A percentile compares a stretch with the other conserved stretches of the same genome.
Evolutionary conservation across 2,888 invertebrate species (phyloP).

Genomic region (Euplagia quadripunctaria): DNA sequence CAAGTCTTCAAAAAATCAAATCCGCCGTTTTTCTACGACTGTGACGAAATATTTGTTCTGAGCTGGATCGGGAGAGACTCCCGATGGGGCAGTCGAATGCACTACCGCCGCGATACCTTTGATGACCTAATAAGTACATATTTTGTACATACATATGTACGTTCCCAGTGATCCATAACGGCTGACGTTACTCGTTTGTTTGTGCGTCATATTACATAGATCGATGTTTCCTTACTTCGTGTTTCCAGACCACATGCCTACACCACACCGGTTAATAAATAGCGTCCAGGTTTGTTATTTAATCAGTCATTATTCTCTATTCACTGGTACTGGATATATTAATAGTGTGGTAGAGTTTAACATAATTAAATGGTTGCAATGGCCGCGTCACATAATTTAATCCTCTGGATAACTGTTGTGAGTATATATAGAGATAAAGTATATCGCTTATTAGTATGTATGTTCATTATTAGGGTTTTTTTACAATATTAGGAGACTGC

Average conservation of each 20-base stretch:
- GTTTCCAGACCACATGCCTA: constrained; percentile 1
- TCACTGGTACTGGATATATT: not conserved
- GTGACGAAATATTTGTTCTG: too few relatives aligned
- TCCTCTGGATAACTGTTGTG: constrained; percentile 1
- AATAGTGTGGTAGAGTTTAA: not conserved
- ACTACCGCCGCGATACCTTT: too few relatives aligned
- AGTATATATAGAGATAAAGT: not conserved
- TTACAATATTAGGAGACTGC: too few relatives aligned
- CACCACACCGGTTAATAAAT: constrained; percentile 6
- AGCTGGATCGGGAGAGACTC: too few relatives aligned
- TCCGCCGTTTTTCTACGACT: too few relatives aligned
- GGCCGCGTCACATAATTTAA: not conserved
- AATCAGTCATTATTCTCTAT: not conserved
- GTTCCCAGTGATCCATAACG: not conserved
- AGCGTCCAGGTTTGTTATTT: not conserved
- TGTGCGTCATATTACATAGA: not conserved
- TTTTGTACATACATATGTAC: not conserved
- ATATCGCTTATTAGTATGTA: not conserved
- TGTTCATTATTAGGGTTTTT: not conserved
- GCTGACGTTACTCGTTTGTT: not conserved
- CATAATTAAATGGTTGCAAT: not conserved
- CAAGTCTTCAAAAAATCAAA: too few relatives aligned
- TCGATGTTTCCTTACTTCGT: constrained; percentile 1
- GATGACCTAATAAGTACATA: not conserved
- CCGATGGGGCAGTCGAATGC: too few relatives aligned